Evolutionary conservation across 2,888 invertebrate species (phyloP).

Genomic region (Tachystola acroxantha): DNA sequence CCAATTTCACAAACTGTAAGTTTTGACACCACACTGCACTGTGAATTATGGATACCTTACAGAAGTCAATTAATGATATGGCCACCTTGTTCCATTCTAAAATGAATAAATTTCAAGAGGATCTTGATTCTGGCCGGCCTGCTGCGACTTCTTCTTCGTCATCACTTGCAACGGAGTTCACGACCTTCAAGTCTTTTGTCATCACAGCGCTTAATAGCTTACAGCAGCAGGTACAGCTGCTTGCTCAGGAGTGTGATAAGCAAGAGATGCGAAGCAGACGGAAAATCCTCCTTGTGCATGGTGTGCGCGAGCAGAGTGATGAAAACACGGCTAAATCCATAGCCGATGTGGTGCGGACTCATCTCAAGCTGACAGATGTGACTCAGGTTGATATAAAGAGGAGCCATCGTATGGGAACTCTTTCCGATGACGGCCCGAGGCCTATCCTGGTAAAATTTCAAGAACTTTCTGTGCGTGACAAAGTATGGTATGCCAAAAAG

Average conservation of each 20-base stretch:
- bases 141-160: background rate
- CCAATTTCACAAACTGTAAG: background rate
- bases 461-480: background rate
- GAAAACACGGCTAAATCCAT: background rate
- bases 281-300: background rate
- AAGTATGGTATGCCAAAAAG: conserved; percentile 5
- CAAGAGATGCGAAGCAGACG: background rate
- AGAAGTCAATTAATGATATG: background rate
- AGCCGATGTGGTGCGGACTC: background rate
- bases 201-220: background rate
- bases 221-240: background rate
- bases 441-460: conserved; percentile 3
- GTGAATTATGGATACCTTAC: background rate
- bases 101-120: background rate
- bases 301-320: background rate
- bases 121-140: background rate
- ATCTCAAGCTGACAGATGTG: background rate
- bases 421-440: background rate
- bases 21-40: background rate
- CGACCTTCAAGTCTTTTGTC: background rate
- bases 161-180: background rate
- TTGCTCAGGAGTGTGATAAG: background rate
- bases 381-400: background rate
- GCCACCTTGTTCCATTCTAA: no score
- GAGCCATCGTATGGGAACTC: background rate